phyloP scores from a whole-genome alignment of 2,888 invertebrate species.

The Lucinisca nassula region DNA sequence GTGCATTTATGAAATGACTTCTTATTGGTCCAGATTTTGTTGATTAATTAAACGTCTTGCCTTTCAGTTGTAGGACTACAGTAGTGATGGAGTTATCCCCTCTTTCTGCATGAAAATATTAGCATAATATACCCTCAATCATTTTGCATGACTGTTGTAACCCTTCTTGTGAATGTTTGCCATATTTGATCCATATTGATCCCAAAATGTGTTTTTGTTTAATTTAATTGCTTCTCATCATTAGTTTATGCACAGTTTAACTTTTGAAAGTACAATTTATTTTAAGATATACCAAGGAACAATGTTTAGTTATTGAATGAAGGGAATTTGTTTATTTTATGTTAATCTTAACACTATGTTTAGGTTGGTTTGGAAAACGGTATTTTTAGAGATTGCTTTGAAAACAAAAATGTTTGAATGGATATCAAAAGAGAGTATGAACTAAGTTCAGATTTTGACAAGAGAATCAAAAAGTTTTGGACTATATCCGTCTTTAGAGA shows the following conservation, averaged over 20 bases:
- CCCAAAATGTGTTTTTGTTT: slow-evolving; percentile 67
- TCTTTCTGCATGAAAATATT: not conserved
- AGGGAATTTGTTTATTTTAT: too few relatives aligned
- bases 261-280: too few relatives aligned
- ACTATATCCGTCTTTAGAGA: too few relatives aligned
- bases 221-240: slow-evolving; percentile 43
- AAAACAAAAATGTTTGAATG: too few relatives aligned
- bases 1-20: not conserved
- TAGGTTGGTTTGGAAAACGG: too few relatives aligned
- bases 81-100: not conserved
- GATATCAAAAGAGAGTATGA: too few relatives aligned
- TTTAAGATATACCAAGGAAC: too few relatives aligned
- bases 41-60: not conserved
- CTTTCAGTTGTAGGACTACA: not conserved
- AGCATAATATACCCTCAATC: not conserved
- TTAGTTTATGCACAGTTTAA: slow-evolving; percentile 32
- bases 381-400: too few relatives aligned
- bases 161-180: slow-evolving; percentile 66
- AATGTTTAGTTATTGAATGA: too few relatives aligned
- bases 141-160: slow-evolving; percentile 45
- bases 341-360: too few relatives aligned
- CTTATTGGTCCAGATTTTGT: not conserved
- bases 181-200: slow-evolving; percentile 83
- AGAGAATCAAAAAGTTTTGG: too few relatives aligned
- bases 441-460: too few relatives aligned